Base-by-base conservation (phyloP, 2,113 vertebrate genomes). In the Cephalopholis sonnerati region DNA sequence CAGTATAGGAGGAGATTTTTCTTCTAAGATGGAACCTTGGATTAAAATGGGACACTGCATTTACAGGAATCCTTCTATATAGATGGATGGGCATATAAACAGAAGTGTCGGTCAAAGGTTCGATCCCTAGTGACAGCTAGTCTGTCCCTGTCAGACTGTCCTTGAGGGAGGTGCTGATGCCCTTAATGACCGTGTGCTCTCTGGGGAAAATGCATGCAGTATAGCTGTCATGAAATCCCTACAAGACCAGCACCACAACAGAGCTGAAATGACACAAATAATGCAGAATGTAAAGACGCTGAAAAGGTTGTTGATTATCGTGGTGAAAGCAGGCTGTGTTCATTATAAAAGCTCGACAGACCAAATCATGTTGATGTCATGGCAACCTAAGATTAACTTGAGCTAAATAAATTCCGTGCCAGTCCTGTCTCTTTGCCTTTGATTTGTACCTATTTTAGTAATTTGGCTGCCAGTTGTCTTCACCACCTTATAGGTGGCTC, bases 111-210 rank as follows among this genome's bases (percentile, higher is more conserved):
- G 89, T 89, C 88, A 93, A 83, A 90, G 89, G 90, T 93, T 79
- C 6, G 61, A 64, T 91, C 86, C 72, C 77, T n/a, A 62, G 82
- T 82, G 89, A 91, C 90, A 83, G 70, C 51, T 51, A 55, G 80
- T 87, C 81, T 82, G 89, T 73, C 81, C 71, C 86, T 85, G 81
- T 90, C 91, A 88, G 44, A 27, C 65, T 79, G 90, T 87, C 93
- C 86, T 92, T 87, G 84, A 92, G 85, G 73, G 76, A 68, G 59
- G 84, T 72, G 80, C 85, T 81, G 81, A 91, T 85, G 58, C 81
- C 69, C 82, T 86, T 88, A 88, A 91, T 91, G 84, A 87, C 68
- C 59, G 57, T 68, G 25, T 25, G 65, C 69, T 66, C 81, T 82
- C 73, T 77, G 57, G 76, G 67, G 48, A 53, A 66, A 86, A 79